Evolutionary conservation across 2,888 invertebrate genomes (phyloP).

Genomic region (Timema podura): DNA sequence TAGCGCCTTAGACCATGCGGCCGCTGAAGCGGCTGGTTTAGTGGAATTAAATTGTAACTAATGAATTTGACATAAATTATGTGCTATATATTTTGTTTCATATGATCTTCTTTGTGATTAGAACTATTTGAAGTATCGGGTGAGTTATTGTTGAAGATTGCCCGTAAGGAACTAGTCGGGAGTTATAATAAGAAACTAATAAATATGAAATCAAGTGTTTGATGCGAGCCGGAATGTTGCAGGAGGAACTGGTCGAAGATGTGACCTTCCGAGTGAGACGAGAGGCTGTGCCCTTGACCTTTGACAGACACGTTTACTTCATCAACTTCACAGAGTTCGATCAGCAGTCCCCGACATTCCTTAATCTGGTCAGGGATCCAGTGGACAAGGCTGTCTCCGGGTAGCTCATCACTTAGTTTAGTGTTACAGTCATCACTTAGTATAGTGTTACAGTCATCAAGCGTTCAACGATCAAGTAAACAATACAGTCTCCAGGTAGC

Average conservation of each 20-base stretch:
- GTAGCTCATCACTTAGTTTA: conserved; percentile 38
- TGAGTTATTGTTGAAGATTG: no score
- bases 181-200: no score
- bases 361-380: conserved; percentile 59
- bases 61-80: no score
- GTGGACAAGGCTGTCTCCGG: conserved; percentile 52
- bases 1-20: no score
- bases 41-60: no score
- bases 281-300: conserved; percentile 56
- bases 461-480: no score
- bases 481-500: background rate
- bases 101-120: no score
- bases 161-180: no score
- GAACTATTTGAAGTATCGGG: no score
- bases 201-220: background rate
- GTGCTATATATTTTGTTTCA: no score
- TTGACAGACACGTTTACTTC: conserved; percentile 57
- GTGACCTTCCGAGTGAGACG: conserved; percentile 49
- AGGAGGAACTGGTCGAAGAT: conserved; percentile 52
- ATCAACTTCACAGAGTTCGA: conserved; percentile 56
- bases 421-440: background rate
- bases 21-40: no score
- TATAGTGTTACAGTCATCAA: background rate
- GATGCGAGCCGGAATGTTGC: conserved; percentile 25
- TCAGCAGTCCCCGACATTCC: conserved; percentile 54